These are phyloP conservation scores for Pipistrellus kuhlii DNA, from an alignment of 2,797 vertebrate genomes.

Conservation along the genomic window DNA sequence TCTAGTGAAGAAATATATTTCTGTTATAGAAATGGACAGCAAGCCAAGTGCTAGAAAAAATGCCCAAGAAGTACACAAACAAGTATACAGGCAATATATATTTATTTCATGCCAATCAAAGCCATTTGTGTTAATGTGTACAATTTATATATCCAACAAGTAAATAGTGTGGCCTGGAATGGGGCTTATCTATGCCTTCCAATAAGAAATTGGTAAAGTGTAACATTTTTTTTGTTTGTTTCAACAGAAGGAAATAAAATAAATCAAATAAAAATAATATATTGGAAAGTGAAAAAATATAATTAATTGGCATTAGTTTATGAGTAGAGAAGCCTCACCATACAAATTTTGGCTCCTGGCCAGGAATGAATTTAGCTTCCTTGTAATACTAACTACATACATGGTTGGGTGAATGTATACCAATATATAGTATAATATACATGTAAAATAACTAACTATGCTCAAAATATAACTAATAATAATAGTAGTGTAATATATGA, in stretches of 20 bases:
- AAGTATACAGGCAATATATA: neutral
- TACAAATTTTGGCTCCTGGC: neutral
- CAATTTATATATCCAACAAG: neutral
- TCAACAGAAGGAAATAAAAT: neutral
- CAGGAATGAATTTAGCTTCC: neutral
- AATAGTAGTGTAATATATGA: neutral
- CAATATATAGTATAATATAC: neutral
- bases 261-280: neutral
- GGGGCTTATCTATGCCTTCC: neutral
- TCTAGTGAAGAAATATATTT: neutral
- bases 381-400: neutral
- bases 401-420: neutral
- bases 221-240: neutral
- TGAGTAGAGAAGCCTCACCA: neutral
- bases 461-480: neutral
- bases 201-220: neutral
- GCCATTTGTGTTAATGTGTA: neutral
- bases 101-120: slow-evolving; percentile 23
- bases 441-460: neutral
- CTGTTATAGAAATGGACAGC: neutral
- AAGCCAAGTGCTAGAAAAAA: neutral
- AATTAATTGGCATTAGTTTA: neutral
- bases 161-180: neutral
- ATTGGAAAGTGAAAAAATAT: neutral
- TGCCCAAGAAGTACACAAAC: neutral